Percentiles rank a stretch among this genome's conserved stretches.
Conservation (phyloP, 2,888 invertebrate genomes). For the Eremobia ochroleuca region DNA sequence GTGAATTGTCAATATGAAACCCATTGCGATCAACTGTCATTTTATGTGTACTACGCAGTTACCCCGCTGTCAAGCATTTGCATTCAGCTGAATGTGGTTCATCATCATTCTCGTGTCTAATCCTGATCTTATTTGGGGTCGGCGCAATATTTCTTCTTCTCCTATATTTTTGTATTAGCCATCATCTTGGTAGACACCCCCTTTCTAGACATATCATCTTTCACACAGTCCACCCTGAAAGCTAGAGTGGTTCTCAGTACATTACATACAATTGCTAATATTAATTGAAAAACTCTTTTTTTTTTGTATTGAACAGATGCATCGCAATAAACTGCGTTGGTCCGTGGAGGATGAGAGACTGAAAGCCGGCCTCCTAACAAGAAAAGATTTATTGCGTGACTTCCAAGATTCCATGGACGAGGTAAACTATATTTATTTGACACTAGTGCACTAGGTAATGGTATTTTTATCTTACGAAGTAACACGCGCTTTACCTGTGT, state of each 20-base stretch:
- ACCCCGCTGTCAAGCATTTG: not conserved
- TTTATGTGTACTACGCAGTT: not conserved
- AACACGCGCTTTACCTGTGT: not conserved
- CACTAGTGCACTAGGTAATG: constrained; percentile 4
- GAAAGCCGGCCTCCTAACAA: constrained; percentile 85
- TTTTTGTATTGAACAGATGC: constrained; percentile 71
- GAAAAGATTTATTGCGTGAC: constrained; percentile 85
- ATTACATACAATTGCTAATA: not conserved
- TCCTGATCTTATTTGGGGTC: not conserved
- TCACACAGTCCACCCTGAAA: not conserved
- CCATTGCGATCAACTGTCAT: not conserved
- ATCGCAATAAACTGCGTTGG: constrained; percentile 84
- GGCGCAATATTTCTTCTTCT: not conserved
- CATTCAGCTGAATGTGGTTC: not conserved
- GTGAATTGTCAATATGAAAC: not conserved
- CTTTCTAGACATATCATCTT: not conserved
- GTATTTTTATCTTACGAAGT: not conserved
- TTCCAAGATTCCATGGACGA: constrained; percentile 85
- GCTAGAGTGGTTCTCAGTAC: not conserved
- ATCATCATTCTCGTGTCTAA: not conserved
- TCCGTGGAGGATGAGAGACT: constrained; percentile 80
- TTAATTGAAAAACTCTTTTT: not conserved
- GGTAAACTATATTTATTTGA: constrained; percentile 71
- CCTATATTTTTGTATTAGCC: not conserved
- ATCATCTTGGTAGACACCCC: not conserved